Conservation (phyloP, 2,888 invertebrate species). For the Gerris lacustris region DNA sequence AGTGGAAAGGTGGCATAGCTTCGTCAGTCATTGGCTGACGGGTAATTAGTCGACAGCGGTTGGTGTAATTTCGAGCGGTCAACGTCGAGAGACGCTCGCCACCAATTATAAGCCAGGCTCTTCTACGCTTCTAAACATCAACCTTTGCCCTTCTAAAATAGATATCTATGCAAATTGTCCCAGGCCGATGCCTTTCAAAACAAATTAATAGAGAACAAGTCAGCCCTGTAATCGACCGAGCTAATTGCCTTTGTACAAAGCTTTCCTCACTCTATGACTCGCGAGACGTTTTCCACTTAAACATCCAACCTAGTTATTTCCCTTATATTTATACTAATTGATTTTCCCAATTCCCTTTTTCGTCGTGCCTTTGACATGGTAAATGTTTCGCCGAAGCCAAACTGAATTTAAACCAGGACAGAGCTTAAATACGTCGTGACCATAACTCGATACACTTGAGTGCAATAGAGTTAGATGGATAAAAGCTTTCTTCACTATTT, state of each 20-base stretch:
- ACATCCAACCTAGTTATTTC: neutral
- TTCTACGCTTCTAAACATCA: neutral
- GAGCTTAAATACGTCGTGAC: no score
- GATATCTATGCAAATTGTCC: conserved; percentile 2
- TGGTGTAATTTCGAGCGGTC: no score
- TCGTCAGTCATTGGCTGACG: no score
- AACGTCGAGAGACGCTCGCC: no score
- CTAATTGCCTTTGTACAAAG: neutral
- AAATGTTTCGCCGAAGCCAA: no score
- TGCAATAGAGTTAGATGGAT: no score
- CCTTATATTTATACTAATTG: conserved; percentile 1
- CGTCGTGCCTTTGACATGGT: neutral
- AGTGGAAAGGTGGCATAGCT: no score
- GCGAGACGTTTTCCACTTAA: neutral
- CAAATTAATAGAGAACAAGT: neutral
- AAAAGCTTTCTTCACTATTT: no score
- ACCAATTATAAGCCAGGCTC: neutral
- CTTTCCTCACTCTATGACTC: neutral
- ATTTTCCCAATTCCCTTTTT: neutral
- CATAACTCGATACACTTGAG: no score
- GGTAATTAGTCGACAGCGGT: no score
- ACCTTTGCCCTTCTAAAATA: neutral
- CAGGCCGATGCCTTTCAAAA: neutral
- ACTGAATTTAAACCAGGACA: no score
- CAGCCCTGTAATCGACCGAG: neutral